Evolutionary conservation across 2,113 vertebrate genomes (phyloP).

Genomic region (Ciconia stormi): DNA sequence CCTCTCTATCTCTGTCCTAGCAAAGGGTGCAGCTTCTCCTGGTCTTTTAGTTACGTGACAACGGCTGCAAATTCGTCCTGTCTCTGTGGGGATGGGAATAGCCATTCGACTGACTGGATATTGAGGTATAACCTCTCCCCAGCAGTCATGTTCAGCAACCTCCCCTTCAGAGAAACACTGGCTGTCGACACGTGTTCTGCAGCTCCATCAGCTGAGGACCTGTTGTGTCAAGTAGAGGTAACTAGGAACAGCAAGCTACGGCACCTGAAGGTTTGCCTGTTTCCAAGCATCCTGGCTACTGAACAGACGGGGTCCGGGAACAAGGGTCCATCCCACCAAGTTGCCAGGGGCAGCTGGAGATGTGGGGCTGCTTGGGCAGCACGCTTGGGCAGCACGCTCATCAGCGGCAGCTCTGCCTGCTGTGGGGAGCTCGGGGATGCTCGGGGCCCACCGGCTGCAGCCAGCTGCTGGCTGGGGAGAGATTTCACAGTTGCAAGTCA

Average conservation of each 20-base stretch:
- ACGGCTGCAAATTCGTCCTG: neutral
- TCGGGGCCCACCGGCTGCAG: neutral
- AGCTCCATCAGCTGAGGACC: neutral
- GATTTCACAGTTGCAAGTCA: neutral
- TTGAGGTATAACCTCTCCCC: neutral
- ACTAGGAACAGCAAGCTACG: neutral
- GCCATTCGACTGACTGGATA: neutral
- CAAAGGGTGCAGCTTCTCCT: neutral
- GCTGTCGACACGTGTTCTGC: rapidly evolving
- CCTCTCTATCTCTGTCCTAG: neutral
- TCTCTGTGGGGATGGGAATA: no score
- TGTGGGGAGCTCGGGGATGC: rapidly evolving
- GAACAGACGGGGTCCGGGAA: rapidly evolving
- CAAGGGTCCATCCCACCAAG: neutral
- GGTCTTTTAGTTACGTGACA: neutral
- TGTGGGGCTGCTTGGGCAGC: neutral
- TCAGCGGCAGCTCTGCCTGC: neutral
- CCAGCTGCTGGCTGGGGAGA: neutral
- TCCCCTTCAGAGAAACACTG: neutral
- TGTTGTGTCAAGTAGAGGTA: neutral
- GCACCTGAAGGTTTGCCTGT: neutral
- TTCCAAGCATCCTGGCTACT: neutral
- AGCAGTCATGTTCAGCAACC: neutral
- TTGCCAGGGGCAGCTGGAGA: neutral
- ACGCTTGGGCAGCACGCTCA: no score